phyloP scores from a whole-genome alignment of 1,140 invertebrate genomes.

The Heliconius melpomene region DNA sequence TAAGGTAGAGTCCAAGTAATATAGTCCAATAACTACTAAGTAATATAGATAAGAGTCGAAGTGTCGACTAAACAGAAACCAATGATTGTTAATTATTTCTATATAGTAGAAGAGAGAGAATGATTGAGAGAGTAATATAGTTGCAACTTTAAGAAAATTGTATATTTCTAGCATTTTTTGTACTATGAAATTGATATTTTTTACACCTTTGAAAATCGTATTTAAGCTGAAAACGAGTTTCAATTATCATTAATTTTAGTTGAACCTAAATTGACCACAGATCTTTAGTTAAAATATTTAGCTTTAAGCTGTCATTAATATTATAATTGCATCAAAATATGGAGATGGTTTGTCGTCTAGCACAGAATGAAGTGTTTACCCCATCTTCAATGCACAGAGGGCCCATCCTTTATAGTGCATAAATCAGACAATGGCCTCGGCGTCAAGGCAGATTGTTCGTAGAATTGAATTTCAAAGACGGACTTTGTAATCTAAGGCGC shows the following conservation, averaged over 20 bases:
- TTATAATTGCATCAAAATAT: background rate
- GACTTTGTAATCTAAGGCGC: constrained; percentile 37
- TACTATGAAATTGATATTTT: background rate
- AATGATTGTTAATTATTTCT: background rate
- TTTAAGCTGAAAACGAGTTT: too few relatives aligned
- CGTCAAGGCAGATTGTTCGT: constrained; percentile 30
- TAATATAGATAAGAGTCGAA: background rate
- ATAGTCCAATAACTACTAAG: background rate
- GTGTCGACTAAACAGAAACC: constrained; percentile 4
- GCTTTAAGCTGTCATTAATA: background rate
- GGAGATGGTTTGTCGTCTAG: background rate
- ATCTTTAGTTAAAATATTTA: background rate
- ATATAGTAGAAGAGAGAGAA: too few relatives aligned
- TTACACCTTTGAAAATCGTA: background rate
- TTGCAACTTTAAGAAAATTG: background rate
- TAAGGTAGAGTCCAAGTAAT: background rate
- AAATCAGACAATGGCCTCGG: constrained; percentile 32
- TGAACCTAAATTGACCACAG: background rate
- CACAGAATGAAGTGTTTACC: constrained; percentile 20
- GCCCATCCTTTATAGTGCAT: constrained; percentile 31
- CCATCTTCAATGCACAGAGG: constrained; percentile 22
- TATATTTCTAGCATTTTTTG: too few relatives aligned
- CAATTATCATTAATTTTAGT: background rate
- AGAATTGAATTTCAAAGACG: constrained; percentile 39
- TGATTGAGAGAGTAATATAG: too few relatives aligned